Evolutionary conservation across 2,888 invertebrate genomes (phyloP).

Genomic region (Epicampocera succincta): DNA sequence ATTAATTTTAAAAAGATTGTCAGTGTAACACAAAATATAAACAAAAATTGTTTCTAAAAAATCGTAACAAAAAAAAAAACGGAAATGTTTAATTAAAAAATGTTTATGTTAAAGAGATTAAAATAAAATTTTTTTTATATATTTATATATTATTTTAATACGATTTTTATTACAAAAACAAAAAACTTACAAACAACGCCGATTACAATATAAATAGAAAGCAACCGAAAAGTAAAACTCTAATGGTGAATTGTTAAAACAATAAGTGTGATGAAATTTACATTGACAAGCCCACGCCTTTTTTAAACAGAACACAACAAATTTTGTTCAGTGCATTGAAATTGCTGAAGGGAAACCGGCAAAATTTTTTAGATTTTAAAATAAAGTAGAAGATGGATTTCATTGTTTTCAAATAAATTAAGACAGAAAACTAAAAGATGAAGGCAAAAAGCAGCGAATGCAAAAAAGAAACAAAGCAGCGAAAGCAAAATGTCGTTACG

Average conservation of each 20-base stretch:
- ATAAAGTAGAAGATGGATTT: too few species aligned
- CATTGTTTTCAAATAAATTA: too few species aligned
- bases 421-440: too few species aligned
- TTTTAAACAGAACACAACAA: neutral
- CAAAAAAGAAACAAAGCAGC: too few species aligned
- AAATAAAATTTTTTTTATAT: slow-evolving; percentile 27
- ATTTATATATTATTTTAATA: neutral
- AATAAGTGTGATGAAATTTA: neutral
- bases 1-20: slow-evolving; percentile 15
- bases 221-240: neutral
- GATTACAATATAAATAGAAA: neutral
- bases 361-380: too few species aligned
- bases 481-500: too few species aligned
- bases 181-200: neutral
- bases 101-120: slow-evolving; percentile 54
- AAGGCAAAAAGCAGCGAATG: too few species aligned
- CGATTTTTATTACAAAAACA: neutral
- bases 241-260: slow-evolving; percentile 8
- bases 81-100: slow-evolving; percentile 64
- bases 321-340: neutral
- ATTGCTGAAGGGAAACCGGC: neutral
- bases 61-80: slow-evolving; percentile 44
- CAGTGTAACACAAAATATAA: neutral
- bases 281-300: slow-evolving; percentile 38
- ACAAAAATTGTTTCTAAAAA: neutral